A percentile compares a stretch with the other conserved stretches of the same genome.
phyloP scores from a whole-genome alignment of 2,797 vertebrate genomes.

The Crocodylus rhombifer region DNA sequence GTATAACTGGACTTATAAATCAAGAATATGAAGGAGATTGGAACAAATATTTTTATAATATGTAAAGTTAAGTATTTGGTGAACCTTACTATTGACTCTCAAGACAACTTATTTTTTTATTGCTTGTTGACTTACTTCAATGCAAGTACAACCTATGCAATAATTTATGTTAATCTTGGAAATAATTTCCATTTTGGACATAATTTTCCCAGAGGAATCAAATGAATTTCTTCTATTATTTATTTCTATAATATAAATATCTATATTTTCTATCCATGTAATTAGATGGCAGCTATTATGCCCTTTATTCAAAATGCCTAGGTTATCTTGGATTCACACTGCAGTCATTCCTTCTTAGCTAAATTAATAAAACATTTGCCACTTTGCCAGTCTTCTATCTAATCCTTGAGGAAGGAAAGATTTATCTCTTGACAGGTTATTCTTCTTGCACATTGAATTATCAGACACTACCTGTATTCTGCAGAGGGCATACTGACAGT shows the following conservation, averaged over 20 bases:
- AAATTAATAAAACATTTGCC: constrained; percentile 6
- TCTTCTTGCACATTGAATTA: constrained; percentile 22
- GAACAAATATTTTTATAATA: neutral
- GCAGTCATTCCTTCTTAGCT: constrained; percentile 2
- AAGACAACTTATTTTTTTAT: neutral
- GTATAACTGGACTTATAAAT: neutral
- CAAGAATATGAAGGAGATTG: neutral
- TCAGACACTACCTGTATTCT: neutral
- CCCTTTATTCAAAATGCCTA: neutral
- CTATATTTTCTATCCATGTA: neutral
- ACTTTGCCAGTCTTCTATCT: constrained; percentile 2
- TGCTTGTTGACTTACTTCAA: neutral
- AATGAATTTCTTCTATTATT: no score
- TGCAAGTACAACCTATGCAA: neutral
- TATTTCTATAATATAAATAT: neutral
- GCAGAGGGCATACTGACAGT: neutral
- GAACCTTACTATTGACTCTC: neutral
- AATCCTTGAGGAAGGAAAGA: constrained; percentile 1
- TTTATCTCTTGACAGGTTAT: neutral
- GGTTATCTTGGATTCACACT: neutral
- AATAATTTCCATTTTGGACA: neutral
- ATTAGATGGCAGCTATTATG: neutral
- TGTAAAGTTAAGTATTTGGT: neutral
- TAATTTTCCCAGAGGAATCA: neutral
- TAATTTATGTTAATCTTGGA: neutral